These are phyloP conservation scores for Anniella stebbinsi DNA, from an alignment of 2,797 vertebrate genomes.

Conservation along the genomic window DNA sequence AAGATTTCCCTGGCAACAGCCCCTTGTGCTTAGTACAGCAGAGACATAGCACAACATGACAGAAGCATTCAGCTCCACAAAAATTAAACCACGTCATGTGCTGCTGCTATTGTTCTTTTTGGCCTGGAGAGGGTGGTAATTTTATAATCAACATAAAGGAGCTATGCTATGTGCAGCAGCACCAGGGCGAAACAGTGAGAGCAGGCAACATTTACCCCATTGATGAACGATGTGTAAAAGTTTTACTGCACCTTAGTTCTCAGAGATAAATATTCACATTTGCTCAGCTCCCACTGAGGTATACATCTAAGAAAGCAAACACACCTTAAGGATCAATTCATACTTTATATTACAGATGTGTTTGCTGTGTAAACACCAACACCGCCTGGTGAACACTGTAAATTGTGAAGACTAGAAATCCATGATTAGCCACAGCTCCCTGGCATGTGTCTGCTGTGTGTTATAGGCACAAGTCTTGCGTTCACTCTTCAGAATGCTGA, in stretches of 20 bases:
- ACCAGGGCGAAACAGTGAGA: constrained; percentile 33
- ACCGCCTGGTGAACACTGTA: neutral
- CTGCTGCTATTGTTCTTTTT: constrained; percentile 9
- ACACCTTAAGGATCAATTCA: neutral
- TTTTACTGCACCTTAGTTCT: neutral
- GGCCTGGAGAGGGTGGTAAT: neutral
- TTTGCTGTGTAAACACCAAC: neutral
- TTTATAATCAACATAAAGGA: neutral
- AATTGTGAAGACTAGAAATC: neutral
- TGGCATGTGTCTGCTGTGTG: neutral
- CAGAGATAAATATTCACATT: neutral
- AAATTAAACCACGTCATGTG: constrained; percentile 14
- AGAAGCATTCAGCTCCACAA: neutral
- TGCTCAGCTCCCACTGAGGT: neutral
- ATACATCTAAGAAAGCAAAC: neutral
- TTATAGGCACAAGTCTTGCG: neutral
- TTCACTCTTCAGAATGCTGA: neutral
- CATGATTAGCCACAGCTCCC: neutral
- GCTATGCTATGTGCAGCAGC: neutral
- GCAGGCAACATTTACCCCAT: constrained; percentile 28
- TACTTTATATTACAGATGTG: neutral
- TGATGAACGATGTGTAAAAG: neutral
- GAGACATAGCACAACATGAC: constrained; percentile 9
- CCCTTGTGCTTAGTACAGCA: neutral
- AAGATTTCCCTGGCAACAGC: constrained; percentile 10